Evolutionary conservation across 2,888 invertebrate genomes (phyloP), one percentile per base, ranked within the genome.

Genomic region (Micoletzkya japonica): DNA sequence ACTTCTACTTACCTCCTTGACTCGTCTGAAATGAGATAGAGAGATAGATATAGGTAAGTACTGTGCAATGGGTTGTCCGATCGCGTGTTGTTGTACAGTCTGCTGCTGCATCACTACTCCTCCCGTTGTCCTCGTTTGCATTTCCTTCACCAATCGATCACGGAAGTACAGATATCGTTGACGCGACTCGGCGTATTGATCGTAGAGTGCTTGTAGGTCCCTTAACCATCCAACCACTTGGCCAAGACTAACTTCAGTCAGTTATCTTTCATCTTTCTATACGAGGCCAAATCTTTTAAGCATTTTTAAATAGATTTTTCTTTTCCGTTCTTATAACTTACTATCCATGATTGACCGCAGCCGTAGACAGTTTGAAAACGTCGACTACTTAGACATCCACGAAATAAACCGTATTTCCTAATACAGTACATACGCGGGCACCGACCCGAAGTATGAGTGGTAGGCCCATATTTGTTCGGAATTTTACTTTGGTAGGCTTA

Each of bases 141-240:
- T 74, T 70, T 85, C 85, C 64, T 82, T 83, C 50, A 76, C 61
- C 56, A 85, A 75, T 26, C 81, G 78, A 50, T 85, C 83, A n/a
- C 81, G 78, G 73, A 76, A 84, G 72, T 83, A 85, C 58, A 73
- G 77, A 66, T 85, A 85, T 20, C 82, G 77, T 50, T 79, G 75
- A 10, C 85, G 77, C 50, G 85, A 72, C 20, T 81, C 76, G 57
- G 75, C 70, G 61, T 85, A 85, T 56, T 85, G 82, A 39, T 80
- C 75, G 72, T 85, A 85, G 36, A 85, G 70, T n/a, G 75, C 74
- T 57, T 77, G 76, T 32, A 85, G 75, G 50, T 84, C 84, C 32
- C 84, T 84, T 71, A 56, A 80, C 64, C 7, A n/a, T n/a, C n/a
- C n/a, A 32, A 54, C 14, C 10, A 26, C n/a, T 44, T n/a, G 14